Base-by-base conservation (phyloP, 2,888 invertebrate genomes). In the Vanessa cardui region DNA sequence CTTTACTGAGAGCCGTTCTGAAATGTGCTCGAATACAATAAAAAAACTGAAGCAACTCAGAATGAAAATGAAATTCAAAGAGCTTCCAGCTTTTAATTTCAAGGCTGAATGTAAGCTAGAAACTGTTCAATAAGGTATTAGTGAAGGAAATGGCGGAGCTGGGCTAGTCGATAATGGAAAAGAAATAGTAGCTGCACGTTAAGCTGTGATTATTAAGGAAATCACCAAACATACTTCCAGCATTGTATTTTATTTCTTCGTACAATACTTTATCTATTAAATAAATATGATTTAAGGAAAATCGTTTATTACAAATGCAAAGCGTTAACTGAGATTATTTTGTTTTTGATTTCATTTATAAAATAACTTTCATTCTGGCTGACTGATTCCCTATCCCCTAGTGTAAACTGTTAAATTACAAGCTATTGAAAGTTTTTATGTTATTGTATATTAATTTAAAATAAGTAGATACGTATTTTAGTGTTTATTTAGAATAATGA, bases 21-120 rank as follows among this genome's bases (percentile, higher is more conserved):
- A 31, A 54, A 54, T n/a, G 26, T 16, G 15, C 52, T 26, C 31
- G 15, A 54, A 49, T 49, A 18, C 18, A 16, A 54, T 15, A 31
- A 31, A 52, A 26, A 54, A 52, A 16, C 12, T 39, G 12, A 52
- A 52, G 26, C 26, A 52, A 39, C 12, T 39, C 12, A 12, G 12
- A 39, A 52, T 26, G 52, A 26, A 52, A 54, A 54, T 54, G 26
- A 54, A 54, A 56, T n/a, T 33, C 56, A 39, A 56, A 39, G 33
- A 39, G 56, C 8, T 47, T 9, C 39, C 56, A 52, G 26, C 18
- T 39, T 56, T 56, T 18, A 9, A 56, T 39, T 39, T 33, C 18
- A 56, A 26, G 5, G 33, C 12, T 56, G 12, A 39, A 56, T 33
- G 18, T 18, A 39, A 33, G n/a, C 33, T 39, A 56, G 56, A 39